These are phyloP conservation scores for Dufourea novaeangliae DNA, from an alignment of 1,140 invertebrate genomes.

Conservation along the genomic window DNA sequence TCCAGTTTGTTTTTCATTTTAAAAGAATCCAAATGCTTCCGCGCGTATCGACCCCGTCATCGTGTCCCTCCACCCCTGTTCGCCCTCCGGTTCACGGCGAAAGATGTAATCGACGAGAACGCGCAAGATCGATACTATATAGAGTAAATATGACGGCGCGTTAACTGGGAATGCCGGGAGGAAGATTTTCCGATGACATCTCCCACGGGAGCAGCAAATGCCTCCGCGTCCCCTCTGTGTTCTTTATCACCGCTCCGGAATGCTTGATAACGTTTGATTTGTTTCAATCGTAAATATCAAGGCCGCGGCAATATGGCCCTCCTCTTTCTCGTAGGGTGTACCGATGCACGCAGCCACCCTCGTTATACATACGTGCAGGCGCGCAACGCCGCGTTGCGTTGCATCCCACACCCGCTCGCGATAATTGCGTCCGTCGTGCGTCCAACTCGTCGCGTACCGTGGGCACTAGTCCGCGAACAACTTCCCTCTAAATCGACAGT, in stretches of 20 bases:
- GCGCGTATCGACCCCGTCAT: slow-evolving; percentile 25
- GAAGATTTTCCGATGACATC: slow-evolving; percentile 63
- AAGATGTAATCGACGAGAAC: slow-evolving; percentile 44
- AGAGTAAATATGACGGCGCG: slow-evolving; percentile 58
- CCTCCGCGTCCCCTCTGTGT: slow-evolving; percentile 79
- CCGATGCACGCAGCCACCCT: slow-evolving; percentile 44
- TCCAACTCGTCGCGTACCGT: no score
- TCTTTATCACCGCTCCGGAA: slow-evolving; percentile 80
- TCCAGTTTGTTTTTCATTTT: slow-evolving; percentile 7
- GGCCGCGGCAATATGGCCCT: slow-evolving; percentile 72
- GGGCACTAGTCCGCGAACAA: neutral
- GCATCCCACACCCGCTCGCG: slow-evolving; percentile 54
- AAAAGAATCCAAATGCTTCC: slow-evolving; percentile 37
- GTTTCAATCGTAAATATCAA: slow-evolving; percentile 81
- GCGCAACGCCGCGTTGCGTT: slow-evolving; percentile 57
- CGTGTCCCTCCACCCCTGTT: neutral
- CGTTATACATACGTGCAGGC: slow-evolving; percentile 63
- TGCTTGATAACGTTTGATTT: slow-evolving; percentile 82
- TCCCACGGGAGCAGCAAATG: slow-evolving; percentile 72
- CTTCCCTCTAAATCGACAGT: neutral
- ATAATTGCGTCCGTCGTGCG: slow-evolving; percentile 70
- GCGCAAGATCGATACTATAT: slow-evolving; percentile 47
- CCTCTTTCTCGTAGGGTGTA: slow-evolving; percentile 24
- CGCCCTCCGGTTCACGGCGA: neutral
- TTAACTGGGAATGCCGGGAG: slow-evolving; percentile 44